Evolutionary conservation across 2,113 vertebrate species (phyloP).

Genomic region (human): GRCh38 chr6:119822501-119823000

Average conservation of each 20-base stretch:
- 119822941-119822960: background rate
- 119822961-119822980: background rate
- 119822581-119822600: background rate
- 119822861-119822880: background rate
- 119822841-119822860: background rate
- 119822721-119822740: background rate
- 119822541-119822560: background rate
- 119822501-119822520: background rate
- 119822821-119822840: background rate
- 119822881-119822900: background rate
- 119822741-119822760: background rate
- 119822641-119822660: background rate
- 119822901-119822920: background rate
- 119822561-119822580: background rate
- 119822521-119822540: background rate
- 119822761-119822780: background rate
- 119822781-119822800: background rate
- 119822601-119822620: background rate
- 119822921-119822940: background rate
- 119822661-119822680: background rate
- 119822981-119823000: background rate
- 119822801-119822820: background rate
- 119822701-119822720: background rate
- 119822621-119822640: background rate
- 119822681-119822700: background rate